phyloP scores from a whole-genome alignment of 2,888 invertebrate genomes.

The Pachliopta kotzebuea region DNA sequence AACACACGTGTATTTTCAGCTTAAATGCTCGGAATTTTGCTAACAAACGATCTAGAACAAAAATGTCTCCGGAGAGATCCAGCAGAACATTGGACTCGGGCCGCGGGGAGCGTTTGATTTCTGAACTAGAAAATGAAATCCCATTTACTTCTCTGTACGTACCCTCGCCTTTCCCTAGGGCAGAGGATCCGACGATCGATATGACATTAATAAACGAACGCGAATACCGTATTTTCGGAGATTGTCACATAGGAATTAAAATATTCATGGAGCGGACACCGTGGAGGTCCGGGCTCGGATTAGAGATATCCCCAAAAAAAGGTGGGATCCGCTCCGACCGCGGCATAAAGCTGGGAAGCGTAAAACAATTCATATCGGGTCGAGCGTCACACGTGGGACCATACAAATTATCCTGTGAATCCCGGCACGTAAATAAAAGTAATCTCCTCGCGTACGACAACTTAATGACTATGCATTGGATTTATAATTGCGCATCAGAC shows the following conservation, averaged over 20 bases:
- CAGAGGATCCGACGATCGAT: constrained; percentile 51
- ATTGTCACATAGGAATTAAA: constrained; percentile 65
- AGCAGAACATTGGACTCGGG: constrained; percentile 50
- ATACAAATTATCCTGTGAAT: constrained; percentile 39
- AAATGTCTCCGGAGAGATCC: constrained; percentile 50
- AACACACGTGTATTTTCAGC: constrained; percentile 33
- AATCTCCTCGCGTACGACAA: constrained; percentile 32
- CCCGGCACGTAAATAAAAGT: constrained; percentile 50
- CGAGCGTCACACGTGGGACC: constrained; percentile 33
- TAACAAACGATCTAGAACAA: constrained; percentile 50
- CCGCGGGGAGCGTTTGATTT: constrained; percentile 65
- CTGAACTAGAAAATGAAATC: constrained; percentile 76
- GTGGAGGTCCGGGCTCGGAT: constrained; percentile 54
- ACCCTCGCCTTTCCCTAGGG: constrained; percentile 49
- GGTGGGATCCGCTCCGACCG: constrained; percentile 47
- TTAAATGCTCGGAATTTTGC: constrained; percentile 38
- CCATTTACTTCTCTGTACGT: constrained; percentile 59
- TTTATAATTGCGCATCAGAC: constrained; percentile 49
- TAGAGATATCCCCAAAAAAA: constrained; percentile 55
- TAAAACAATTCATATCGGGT: constrained; percentile 54
- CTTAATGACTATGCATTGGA: constrained; percentile 49
- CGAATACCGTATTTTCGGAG: constrained; percentile 58
- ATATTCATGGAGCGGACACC: constrained; percentile 69
- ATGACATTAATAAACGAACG: constrained; percentile 70
- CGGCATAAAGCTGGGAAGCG: constrained; percentile 41